Evolutionary conservation across 1,140 invertebrate genomes (phyloP), one percentile per base, ranked within the genome.

Genomic region (Aphaenogaster floridana): DNA sequence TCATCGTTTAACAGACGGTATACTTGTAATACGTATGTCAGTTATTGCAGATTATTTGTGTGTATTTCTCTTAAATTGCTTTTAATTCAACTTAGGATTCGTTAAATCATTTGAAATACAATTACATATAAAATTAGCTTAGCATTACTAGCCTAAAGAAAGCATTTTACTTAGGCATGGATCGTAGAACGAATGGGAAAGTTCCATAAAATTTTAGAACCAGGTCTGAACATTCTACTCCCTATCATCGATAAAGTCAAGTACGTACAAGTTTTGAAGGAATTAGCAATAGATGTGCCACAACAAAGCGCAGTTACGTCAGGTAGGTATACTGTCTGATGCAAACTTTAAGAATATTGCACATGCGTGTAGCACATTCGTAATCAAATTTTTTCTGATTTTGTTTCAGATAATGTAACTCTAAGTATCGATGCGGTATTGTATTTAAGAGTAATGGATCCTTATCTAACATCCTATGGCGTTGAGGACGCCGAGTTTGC

Each of bases 401-500:
- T 76, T 7, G 88, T 83, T 79, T 95, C 95, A 96, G 99, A 99
- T 95, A 99, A 99, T 96, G 99, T 99, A 0, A 99, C 98, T 3
- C 96, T 99, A 64, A 98, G 97, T 93, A 98, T 99, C 93, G 99
- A 99, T 96, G 99, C 99, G 90, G 99, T 99, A 15, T 96, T 99
- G 34, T 99, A 99, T 95, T 96, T 99, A 79, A 96, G 98, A 94
- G 98, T 99, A 90, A 96, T 98, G 81, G 98, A 99, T 96, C 97
- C 99, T 21, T 99, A 99, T 94, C 93, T 97, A 91, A 98, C 99
- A 71, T 99, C 99, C 87, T 99, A 99, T 96, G 99, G 99, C 48
- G 99, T 99, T 39, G 99, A 99, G 96, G 99, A 99, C 96, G 98
- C 99, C 21, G 99, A 99, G 96, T 99, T 99, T 97, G 99, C 99